A percentile compares a stretch with the other conserved stretches of the same genome.
phyloP scores from a whole-genome alignment of 2,113 vertebrate species.

The Cebus imitator region DNA sequence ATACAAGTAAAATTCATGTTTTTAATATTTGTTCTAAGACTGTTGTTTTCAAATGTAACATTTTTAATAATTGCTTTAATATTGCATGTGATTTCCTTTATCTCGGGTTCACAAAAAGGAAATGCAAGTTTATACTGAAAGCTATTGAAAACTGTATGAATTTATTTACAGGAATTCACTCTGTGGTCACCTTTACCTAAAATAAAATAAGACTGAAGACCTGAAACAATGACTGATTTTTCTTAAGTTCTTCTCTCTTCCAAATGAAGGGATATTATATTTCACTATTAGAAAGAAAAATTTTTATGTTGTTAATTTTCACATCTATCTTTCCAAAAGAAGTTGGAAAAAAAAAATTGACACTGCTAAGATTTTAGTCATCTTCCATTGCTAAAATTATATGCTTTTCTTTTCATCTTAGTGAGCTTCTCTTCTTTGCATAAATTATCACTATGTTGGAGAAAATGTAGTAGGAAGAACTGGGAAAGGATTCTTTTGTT shows the following conservation, averaged over 20 bases:
- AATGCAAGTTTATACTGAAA: background rate
- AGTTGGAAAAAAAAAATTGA: background rate
- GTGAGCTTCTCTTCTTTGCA: background rate
- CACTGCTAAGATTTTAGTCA: background rate
- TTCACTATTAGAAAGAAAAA: background rate
- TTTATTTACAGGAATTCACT: slow-evolving; percentile 33
- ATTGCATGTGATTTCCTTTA: background rate
- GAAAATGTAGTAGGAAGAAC: background rate
- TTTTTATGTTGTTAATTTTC: background rate
- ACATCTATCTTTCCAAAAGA: slow-evolving; percentile 45
- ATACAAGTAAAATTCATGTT: background rate
- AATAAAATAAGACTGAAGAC: background rate
- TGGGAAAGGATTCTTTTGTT: background rate
- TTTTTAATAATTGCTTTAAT: background rate
- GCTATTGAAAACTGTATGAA: background rate
- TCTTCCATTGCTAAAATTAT: background rate
- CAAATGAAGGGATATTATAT: background rate
- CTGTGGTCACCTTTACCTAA: slow-evolving; percentile 5
- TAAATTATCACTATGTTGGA: background rate
- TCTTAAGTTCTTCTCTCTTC: background rate
- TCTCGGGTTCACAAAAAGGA: background rate
- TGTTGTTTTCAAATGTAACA: background rate
- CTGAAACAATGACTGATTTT: background rate
- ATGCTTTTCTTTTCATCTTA: background rate
- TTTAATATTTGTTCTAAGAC: background rate